Evolutionary conservation across 1,140 invertebrate species (phyloP).

Genomic region (Bicyclus anynana): DNA sequence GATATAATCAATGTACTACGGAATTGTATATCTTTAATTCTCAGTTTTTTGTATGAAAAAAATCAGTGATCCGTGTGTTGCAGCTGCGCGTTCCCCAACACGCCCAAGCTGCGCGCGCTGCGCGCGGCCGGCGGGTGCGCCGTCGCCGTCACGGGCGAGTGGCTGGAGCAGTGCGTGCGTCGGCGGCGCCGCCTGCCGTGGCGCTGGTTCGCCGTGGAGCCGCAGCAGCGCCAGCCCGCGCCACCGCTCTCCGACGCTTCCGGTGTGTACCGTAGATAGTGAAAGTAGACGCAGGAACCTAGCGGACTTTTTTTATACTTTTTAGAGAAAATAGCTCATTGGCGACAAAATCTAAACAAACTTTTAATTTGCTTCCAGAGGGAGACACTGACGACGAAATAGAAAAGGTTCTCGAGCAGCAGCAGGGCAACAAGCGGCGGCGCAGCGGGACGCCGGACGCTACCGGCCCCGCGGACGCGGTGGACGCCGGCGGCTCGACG

Average conservation of each 20-base stretch:
- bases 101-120: constrained; percentile 84
- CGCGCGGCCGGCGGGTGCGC: constrained; percentile 80
- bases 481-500: no score
- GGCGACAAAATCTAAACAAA: no score
- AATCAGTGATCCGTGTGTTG: neutral
- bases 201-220: constrained; percentile 22
- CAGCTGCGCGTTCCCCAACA: constrained; percentile 93
- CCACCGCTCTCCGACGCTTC: neutral
- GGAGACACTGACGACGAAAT: constrained; percentile 79
- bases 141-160: constrained; percentile 78
- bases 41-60: neutral
- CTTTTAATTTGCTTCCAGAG: constrained; percentile 20
- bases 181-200: constrained; percentile 17
- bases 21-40: no score
- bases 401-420: constrained; percentile 51
- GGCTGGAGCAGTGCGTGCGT: constrained; percentile 84
- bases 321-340: no score
- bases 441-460: neutral
- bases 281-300: no score
- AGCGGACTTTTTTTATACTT: no score
- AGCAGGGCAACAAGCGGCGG: constrained; percentile 6
- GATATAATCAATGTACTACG: no score
- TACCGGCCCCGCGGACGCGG: neutral
- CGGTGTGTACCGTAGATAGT: no score
- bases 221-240: neutral